phyloP scores from a whole-genome alignment of 2,113 vertebrate genomes.

The Candoia aspera region DNA sequence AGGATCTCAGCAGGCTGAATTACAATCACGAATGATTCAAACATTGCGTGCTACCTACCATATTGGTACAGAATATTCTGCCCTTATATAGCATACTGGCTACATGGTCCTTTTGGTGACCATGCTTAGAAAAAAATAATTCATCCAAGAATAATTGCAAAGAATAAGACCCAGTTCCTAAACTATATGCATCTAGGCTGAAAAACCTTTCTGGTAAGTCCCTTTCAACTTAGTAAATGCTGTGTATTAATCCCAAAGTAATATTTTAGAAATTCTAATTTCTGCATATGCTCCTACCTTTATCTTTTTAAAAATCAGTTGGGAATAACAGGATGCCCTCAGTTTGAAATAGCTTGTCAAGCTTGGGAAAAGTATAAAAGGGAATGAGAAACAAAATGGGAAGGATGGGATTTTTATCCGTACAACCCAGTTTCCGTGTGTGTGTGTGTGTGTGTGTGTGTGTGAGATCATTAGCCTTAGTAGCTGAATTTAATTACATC shows the following conservation, averaged over 20 bases:
- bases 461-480: not conserved
- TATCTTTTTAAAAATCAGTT: not conserved
- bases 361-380: constrained; percentile 24
- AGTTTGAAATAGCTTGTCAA: constrained; percentile 32
- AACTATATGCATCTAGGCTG: not conserved
- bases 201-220: not conserved
- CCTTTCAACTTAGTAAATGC: not conserved
- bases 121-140: not conserved
- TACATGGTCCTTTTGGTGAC: too few species aligned
- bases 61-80: not conserved
- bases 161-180: not conserved
- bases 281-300: not conserved
- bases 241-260: not conserved
- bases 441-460: constrained; percentile 8
- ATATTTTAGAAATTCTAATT: not conserved
- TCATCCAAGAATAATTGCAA: not conserved
- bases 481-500: constrained; percentile 27
- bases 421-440: constrained; percentile 40
- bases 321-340: not conserved
- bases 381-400: constrained; percentile 36
- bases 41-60: not conserved
- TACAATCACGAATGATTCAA: not conserved
- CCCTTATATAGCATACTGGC: not conserved
- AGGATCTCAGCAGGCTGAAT: too few species aligned
- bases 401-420: constrained; percentile 14